phyloP scores from a whole-genome alignment of 2,888 invertebrate species.

The Pimpla rufipes region DNA sequence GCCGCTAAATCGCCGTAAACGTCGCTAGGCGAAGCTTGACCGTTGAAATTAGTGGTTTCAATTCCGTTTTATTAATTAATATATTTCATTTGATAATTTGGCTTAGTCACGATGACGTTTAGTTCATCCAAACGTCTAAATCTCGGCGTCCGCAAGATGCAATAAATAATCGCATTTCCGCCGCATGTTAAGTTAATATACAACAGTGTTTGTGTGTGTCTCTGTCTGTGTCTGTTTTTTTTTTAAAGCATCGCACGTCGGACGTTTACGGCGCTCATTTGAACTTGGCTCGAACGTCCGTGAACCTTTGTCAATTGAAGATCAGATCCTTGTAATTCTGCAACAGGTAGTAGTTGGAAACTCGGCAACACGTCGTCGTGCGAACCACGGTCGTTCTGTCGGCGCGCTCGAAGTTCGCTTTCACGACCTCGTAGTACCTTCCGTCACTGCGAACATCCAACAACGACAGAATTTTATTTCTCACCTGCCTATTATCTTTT shows the following conservation, averaged over 20 bases:
- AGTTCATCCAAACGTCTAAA: background rate
- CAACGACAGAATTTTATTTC: too few relatives aligned
- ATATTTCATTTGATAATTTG: background rate
- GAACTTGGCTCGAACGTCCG: conserved; percentile 53
- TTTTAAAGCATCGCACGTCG: conserved; percentile 43
- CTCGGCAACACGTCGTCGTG: conserved; percentile 97
- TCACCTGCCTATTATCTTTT: too few relatives aligned
- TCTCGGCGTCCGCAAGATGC: background rate
- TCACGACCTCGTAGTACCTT: conserved; percentile 99
- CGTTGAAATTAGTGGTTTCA: too few relatives aligned
- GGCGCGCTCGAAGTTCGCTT: conserved; percentile 99
- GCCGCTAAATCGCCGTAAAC: too few relatives aligned
- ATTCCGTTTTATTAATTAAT: background rate
- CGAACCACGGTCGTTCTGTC: conserved; percentile 98
- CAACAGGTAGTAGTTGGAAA: conserved; percentile 96
- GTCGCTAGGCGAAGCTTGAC: too few relatives aligned
- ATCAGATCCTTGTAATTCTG: conserved; percentile 97
- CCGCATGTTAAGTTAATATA: background rate
- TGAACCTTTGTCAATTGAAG: conserved; percentile 90
- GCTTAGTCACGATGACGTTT: background rate
- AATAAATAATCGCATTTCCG: background rate
- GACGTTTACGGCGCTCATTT: conserved; percentile 32
- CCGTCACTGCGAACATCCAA: conserved; percentile 91
- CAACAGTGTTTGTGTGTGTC: background rate
- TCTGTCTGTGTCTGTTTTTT: background rate